These are phyloP conservation scores for Ormyrus pomaceus DNA, from an alignment of 2,888 invertebrate species.

Conservation along the genomic window DNA sequence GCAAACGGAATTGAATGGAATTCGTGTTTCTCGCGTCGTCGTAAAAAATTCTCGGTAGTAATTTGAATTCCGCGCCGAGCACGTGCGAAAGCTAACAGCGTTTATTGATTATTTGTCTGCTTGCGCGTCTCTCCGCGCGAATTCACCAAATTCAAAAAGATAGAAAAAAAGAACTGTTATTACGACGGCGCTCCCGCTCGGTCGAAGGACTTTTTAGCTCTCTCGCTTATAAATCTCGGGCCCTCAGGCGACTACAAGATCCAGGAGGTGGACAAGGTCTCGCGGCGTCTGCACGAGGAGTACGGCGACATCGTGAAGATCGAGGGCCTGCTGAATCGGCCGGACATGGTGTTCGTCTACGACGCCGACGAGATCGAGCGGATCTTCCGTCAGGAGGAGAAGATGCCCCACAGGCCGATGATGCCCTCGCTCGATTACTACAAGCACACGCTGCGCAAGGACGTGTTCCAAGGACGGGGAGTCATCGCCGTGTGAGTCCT, in stretches of 20 bases:
- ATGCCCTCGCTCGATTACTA: conserved; percentile 87
- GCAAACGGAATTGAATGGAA: too few relatives aligned
- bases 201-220: neutral
- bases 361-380: conserved; percentile 84
- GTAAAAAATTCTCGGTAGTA: too few relatives aligned
- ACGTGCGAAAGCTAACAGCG: too few relatives aligned
- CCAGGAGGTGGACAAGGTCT: conserved; percentile 82
- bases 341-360: conserved; percentile 85
- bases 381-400: conserved; percentile 83
- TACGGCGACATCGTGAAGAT: conserved; percentile 84
- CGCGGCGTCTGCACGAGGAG: conserved; percentile 78
- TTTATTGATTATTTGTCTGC: too few relatives aligned
- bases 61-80: too few relatives aligned
- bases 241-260: conserved; percentile 80
- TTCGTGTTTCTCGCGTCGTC: too few relatives aligned
- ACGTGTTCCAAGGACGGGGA: conserved; percentile 84
- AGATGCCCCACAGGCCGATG: conserved; percentile 83
- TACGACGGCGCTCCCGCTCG: too few relatives aligned
- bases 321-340: conserved; percentile 82
- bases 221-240: neutral
- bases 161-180: too few relatives aligned
- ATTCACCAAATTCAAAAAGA: too few relatives aligned
- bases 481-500: conserved; percentile 84
- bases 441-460: conserved; percentile 82
- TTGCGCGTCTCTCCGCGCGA: too few relatives aligned